These are phyloP conservation scores for Petrolisthes manimaculis DNA, from an alignment of 2,888 invertebrate genomes.

Conservation along the genomic window DNA sequence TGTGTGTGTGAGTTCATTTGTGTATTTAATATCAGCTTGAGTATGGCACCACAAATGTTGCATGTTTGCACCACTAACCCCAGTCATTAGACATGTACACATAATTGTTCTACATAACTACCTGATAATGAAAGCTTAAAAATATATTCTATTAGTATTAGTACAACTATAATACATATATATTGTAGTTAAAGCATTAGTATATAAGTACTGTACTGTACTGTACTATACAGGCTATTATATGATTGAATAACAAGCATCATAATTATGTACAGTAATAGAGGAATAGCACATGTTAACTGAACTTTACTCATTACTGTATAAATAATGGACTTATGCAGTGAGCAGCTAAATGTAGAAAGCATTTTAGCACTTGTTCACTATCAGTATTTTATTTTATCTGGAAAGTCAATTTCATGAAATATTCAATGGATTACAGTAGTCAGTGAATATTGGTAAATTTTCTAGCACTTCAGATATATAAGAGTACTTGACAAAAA, in stretches of 20 bases:
- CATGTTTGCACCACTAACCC: conserved; percentile 18
- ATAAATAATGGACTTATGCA: neutral
- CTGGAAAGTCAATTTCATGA: too few relatives aligned
- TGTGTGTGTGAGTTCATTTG: conserved; percentile 5
- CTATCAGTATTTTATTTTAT: too few relatives aligned
- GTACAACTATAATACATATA: neutral
- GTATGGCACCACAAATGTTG: conserved; percentile 28
- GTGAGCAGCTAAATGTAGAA: too few relatives aligned
- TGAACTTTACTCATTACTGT: neutral
- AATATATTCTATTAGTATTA: neutral
- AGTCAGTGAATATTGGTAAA: too few relatives aligned
- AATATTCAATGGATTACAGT: too few relatives aligned
- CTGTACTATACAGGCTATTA: neutral
- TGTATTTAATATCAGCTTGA: neutral
- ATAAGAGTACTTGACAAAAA: too few relatives aligned
- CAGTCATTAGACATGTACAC: neutral
- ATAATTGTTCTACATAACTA: neutral
- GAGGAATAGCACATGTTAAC: neutral
- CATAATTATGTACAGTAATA: neutral
- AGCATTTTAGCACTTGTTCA: too few relatives aligned
- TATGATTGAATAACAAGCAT: neutral
- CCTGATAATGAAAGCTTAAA: neutral
- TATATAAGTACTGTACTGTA: neutral
- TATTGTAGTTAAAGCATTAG: neutral
- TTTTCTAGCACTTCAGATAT: too few relatives aligned